Conservation (phyloP, 2,797 vertebrate species). For the Melanogrammus aeglefinus region DNA sequence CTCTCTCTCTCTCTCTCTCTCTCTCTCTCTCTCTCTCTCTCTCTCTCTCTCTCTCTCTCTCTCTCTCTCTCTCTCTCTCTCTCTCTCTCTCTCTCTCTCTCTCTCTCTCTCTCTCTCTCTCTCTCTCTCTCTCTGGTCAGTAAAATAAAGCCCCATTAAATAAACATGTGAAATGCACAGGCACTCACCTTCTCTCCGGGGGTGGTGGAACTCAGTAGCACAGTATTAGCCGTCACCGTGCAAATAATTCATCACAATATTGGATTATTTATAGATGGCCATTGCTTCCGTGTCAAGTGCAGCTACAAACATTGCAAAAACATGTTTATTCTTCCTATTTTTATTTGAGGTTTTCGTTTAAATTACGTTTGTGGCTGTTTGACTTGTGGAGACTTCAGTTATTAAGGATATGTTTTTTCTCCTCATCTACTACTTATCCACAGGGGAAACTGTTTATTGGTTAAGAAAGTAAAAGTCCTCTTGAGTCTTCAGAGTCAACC, state of each 20-base stretch:
- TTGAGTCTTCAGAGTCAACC: not conserved
- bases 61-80: not conserved
- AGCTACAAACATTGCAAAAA: constrained; percentile 3
- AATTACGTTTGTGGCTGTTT: not conserved
- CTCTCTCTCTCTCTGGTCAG: constrained; percentile 14
- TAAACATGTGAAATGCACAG: constrained; percentile 43
- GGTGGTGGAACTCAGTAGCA: constrained; percentile 23
- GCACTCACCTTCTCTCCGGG: constrained; percentile 12
- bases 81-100: constrained; percentile 15
- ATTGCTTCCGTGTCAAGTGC: not conserved
- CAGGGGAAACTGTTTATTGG: not conserved
- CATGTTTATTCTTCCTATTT: not conserved
- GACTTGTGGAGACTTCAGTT: not conserved
- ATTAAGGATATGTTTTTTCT: not conserved
- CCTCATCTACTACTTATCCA: not conserved
- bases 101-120: constrained; percentile 10
- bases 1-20: not conserved
- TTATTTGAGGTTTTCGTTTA: not conserved
- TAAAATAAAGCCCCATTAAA: constrained; percentile 41
- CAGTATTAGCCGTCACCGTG: constrained; percentile 46
- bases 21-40: not conserved
- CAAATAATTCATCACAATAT: constrained; percentile 68
- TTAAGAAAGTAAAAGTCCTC: not conserved
- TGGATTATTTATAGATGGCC: constrained; percentile 62
- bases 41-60: not conserved